Evolutionary conservation across 2,888 invertebrate genomes (phyloP).

Genomic region (Heteromyza rotundicornis): DNA sequence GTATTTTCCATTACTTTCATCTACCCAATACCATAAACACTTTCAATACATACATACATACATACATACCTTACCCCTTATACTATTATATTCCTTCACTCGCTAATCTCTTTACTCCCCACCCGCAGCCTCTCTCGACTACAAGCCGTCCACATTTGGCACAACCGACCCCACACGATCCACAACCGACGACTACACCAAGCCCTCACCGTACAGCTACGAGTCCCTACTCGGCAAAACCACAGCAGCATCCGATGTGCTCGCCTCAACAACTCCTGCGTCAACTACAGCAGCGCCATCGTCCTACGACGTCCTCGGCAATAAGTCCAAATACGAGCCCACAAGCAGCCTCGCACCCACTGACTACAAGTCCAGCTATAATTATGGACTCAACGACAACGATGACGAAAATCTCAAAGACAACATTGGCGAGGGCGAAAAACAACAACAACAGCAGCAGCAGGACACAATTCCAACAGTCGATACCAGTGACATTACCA

Average conservation of each 20-base stretch:
- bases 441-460: slow-evolving; percentile 48
- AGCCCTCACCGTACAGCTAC: slow-evolving; percentile 44
- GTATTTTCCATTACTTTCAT: no score
- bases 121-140: slow-evolving; percentile 58
- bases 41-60: background rate
- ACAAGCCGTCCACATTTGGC: slow-evolving; percentile 60
- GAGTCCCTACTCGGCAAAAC: slow-evolving; percentile 38
- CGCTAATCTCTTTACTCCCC: background rate
- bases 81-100: background rate
- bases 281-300: slow-evolving; percentile 32
- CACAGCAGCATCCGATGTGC: slow-evolving; percentile 23
- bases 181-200: slow-evolving; percentile 46
- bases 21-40: no score
- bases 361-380: slow-evolving; percentile 39
- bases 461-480: slow-evolving; percentile 14
- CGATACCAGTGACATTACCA: slow-evolving; percentile 10
- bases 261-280: slow-evolving; percentile 33
- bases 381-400: slow-evolving; percentile 53
- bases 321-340: slow-evolving; percentile 33
- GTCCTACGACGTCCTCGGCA: slow-evolving; percentile 20
- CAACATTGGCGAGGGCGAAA: slow-evolving; percentile 59
- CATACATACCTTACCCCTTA: background rate
- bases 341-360: slow-evolving; percentile 31
- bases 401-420: slow-evolving; percentile 62
- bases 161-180: slow-evolving; percentile 48